Evolutionary conservation across 2,888 invertebrate species (phyloP), one percentile per base, ranked within the genome.

Genomic region (Amphipoea oculea): DNA sequence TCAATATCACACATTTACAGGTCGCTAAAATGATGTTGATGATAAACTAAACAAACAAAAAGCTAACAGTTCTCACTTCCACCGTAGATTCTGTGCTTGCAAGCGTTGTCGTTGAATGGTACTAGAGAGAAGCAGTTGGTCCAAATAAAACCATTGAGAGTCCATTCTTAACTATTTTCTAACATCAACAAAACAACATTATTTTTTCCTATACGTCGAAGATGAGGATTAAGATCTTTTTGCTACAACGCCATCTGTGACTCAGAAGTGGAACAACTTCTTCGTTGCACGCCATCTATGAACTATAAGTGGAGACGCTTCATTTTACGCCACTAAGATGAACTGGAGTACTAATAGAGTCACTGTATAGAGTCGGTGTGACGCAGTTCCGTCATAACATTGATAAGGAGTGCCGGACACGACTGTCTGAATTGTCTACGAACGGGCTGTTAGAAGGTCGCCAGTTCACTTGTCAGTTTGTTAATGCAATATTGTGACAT

Each of bases 1-100:
- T 60, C 62, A 84, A 73, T 84, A 70, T 75, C 79, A 83, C 84
- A 73, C 66, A 57, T 84, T 79, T 69, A 76, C 76, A 80, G 45
- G 36, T 72, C 48, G 54, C 60, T 65, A 62, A 75, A 14, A 68
- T 29, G 9, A 48, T 67, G 66, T 65, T 68, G 9, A 63, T 42
- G 45, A 14, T 51, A 42, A 40, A 23, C n/a, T 57, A 60, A 51
- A 48, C 45, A 45, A n/a, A 71, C 9, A 29, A 73, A 20, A 7
- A 51, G 11, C 6, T 4, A 70, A 62, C 42, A 51, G 0, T 40
- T 42, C 40, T 48, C n/a, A 68, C 12, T 62, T 72, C 1, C 29
- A 29, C 29, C 11, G 14, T 14, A 36, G 48, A 29, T 36, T 42
- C 14, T 17, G 9, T 20, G 7, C 11, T 48, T 20, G 29, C 40